Base-by-base conservation (phyloP, 2,888 invertebrate genomes). In the Agrotis exclamationis region DNA sequence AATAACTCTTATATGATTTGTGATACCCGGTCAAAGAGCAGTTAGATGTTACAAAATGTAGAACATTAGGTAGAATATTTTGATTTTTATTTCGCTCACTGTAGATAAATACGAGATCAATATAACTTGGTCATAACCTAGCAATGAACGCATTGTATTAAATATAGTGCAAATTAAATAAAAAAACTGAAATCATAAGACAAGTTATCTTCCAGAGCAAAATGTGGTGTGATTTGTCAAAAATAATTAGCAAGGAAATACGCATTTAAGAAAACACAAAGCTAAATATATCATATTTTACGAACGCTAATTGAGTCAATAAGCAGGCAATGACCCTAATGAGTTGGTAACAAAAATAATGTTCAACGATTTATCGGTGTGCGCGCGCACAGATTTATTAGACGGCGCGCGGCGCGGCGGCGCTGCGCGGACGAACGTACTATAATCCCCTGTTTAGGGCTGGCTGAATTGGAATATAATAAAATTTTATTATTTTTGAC, bases 281-380 rank as follows among this genome's bases (percentile, higher is more conserved):
- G 86, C 89, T 90, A 88, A 91, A 90, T 87, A 87, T 88, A 86
- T 93, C 91, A 91, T 94, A 95, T 93, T 91, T 94, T 91, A 93
- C 79, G 84, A 60, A 87, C 74, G 86, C 87, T 93, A 94, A 94
- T 93, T 94, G 95, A 95, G 94, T 92, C 95, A 95, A 93, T 95
- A 92, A 92, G 93, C 94, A 94, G 95, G 88, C 96, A 95, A 96
- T 94, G 96, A 96, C 96, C 96, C 94, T 95, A 95, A 95, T 95
- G 95, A 95, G 95, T 91, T 92, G 93, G 93, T 91, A 95, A 95
- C 95, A 95, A 95, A 95, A 96, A 96, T 96, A 96, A 95, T 96
- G 94, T 91, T 87, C 88, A 88, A 91, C 94, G 94, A 96, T 96
- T 95, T 96, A 96, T 95, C 90, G 94, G 85, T 91, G 95, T 94